Evolutionary conservation across 2,113 vertebrate species (phyloP).

Genomic region (Sakesphorus luctuosus): DNA sequence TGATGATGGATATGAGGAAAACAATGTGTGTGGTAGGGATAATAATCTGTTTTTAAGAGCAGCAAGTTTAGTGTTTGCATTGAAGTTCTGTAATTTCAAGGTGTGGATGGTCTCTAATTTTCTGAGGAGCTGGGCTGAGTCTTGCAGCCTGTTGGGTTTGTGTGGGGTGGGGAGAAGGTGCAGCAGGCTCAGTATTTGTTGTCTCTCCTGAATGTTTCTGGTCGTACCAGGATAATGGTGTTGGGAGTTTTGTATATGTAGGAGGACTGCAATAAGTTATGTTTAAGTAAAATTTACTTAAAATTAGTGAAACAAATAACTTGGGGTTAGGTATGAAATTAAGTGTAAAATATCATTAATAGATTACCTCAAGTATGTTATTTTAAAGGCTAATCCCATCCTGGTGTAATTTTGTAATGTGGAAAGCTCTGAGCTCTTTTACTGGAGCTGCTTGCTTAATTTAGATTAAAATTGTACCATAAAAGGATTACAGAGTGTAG

Average conservation of each 20-base stretch:
- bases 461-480: slow-evolving; percentile 12
- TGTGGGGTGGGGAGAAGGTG: neutral
- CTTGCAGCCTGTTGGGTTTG: neutral
- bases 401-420: neutral
- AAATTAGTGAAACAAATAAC: neutral
- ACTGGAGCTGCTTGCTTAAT: slow-evolving; percentile 29
- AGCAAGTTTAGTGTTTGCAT: neutral
- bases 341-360: neutral
- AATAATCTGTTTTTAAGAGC: neutral
- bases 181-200: neutral
- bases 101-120: neutral
- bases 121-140: neutral
- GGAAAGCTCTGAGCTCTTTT: slow-evolving; percentile 9
- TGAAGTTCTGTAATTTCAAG: neutral
- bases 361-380: neutral
- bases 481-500: slow-evolving; percentile 21
- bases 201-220: neutral
- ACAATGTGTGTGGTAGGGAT: neutral
- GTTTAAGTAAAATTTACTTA: neutral
- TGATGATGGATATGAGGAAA: neutral
- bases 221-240: neutral
- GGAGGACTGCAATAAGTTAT: neutral
- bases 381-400: slow-evolving; percentile 8
- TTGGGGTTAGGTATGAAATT: neutral
- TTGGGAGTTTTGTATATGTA: neutral